These are phyloP conservation scores for Romanogobio albipinnatus DNA, from an alignment of 2,113 vertebrate genomes.

Conservation along the genomic window DNA sequence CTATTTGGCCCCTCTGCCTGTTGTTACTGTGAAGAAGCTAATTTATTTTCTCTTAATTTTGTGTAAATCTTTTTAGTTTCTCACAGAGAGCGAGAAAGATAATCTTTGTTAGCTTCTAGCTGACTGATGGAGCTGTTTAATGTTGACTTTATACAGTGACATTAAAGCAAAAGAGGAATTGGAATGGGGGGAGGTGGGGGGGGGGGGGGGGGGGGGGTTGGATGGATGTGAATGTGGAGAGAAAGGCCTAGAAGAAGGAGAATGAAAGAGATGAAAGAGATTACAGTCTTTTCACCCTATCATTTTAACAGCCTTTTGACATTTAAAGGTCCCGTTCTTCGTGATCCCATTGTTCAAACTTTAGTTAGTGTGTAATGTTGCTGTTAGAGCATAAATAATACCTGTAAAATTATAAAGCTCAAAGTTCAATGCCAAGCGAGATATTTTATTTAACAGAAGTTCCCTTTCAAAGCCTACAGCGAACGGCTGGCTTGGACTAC, in stretches of 20 bases:
- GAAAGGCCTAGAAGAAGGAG: not conserved
- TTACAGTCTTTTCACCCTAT: not conserved
- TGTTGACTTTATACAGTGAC: not conserved
- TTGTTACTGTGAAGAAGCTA: not conserved
- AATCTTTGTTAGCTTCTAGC: constrained; percentile 7
- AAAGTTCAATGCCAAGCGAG: too few relatives aligned
- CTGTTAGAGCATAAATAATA: too few relatives aligned
- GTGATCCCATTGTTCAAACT: too few relatives aligned
- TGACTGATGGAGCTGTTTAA: not conserved
- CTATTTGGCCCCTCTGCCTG: constrained; percentile 6
- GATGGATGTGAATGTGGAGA: not conserved
- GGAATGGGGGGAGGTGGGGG: not conserved
- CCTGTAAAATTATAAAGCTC: too few relatives aligned
- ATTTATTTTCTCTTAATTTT: constrained; percentile 32
- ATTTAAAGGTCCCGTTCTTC: too few relatives aligned
- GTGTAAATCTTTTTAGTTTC: not conserved
- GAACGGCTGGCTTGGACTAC: too few relatives aligned
- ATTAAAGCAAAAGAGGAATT: constrained; percentile 12
- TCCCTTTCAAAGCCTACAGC: too few relatives aligned
- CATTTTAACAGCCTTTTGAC: constrained; percentile 25
- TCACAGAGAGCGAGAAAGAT: not conserved
- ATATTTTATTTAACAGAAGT: too few relatives aligned
- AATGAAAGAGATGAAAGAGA: not conserved
- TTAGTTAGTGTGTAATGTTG: too few relatives aligned
- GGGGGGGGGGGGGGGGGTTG: not conserved